Evolutionary conservation across 2,888 invertebrate genomes (phyloP).

Genomic region (Sarcophaga rosellei): DNA sequence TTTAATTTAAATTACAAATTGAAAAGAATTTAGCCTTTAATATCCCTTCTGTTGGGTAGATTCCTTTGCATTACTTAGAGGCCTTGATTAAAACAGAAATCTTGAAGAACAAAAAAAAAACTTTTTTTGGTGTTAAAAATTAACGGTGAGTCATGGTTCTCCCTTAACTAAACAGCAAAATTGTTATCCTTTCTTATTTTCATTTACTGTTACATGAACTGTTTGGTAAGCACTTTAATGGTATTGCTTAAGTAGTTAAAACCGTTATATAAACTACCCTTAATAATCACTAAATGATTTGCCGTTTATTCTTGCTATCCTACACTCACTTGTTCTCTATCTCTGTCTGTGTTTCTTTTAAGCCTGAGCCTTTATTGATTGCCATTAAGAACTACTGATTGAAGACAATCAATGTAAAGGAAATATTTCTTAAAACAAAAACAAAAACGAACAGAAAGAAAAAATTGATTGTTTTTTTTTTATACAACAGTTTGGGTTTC

Average conservation of each 20-base stretch:
- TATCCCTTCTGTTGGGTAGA: no score
- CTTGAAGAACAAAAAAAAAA: no score
- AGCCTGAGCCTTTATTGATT: neutral
- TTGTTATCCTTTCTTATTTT: no score
- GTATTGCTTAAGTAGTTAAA: no score
- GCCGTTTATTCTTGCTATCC: neutral
- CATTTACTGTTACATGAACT: neutral
- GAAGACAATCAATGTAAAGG: constrained; percentile 22
- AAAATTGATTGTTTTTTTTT: neutral
- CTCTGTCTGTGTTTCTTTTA: neutral
- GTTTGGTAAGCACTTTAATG: neutral
- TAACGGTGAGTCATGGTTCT: no score
- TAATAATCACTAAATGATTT: no score
- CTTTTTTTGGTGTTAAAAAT: no score
- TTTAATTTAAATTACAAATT: no score
- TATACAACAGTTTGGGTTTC: neutral
- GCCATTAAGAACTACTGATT: constrained; percentile 24
- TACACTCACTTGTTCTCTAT: neutral
- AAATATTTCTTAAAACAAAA: neutral
- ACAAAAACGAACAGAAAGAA: neutral
- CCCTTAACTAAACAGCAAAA: no score
- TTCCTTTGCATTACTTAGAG: no score
- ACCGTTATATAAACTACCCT: neutral
- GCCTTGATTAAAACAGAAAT: no score
- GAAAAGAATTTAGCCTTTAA: no score